Evolutionary conservation across 1,140 invertebrate genomes (phyloP), one percentile per base, ranked within the genome.

Genomic region (Formica exsecta): DNA sequence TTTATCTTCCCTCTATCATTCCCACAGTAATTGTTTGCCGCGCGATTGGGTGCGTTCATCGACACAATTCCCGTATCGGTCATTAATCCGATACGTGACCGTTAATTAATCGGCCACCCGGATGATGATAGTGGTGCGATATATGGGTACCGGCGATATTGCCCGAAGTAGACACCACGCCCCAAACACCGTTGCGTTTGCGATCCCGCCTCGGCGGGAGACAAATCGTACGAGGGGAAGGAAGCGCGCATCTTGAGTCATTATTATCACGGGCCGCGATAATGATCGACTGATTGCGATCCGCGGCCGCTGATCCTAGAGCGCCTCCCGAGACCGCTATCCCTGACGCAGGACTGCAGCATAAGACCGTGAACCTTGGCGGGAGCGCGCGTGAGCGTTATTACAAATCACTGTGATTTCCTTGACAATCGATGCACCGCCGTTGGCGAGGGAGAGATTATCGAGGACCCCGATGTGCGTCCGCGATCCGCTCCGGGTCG

Each of bases 261-360:
- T 88, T 90, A 85, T 73, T 70, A 71, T 32, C 85, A 41, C 86
- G 76, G 36, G 38, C 64, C 74, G 57, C 66, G 92, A 93, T 93
- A 92, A 90, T 87, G 59, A 90, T 90, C 88, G 86, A 66, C 68
- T 81, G 89, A 90, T 90, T 90, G 79, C 83, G 89, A 89, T 88
- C 88, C 88, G 80, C 65, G 41, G 54, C 41, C 51, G 62, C 85
- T 79, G 71, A 85, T 85, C 81, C 48, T 76, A 59, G 44, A 19
- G 77, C 84, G 83, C 86, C 83, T 32, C 32, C 54, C 62, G 16
- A 61, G 59, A 87, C 77, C 77, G 79, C 85, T 89, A 89, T 86
- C 75, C 76, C 32, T 36, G 7, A 38, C 38, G 38, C 19, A 73
- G 51, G 66, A 48, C 57, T 77, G 54, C 73, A 36, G 44, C 71